phyloP scores from a whole-genome alignment of 92 coral and sea anemone genomes.

The Heteractis magnifica region DNA sequence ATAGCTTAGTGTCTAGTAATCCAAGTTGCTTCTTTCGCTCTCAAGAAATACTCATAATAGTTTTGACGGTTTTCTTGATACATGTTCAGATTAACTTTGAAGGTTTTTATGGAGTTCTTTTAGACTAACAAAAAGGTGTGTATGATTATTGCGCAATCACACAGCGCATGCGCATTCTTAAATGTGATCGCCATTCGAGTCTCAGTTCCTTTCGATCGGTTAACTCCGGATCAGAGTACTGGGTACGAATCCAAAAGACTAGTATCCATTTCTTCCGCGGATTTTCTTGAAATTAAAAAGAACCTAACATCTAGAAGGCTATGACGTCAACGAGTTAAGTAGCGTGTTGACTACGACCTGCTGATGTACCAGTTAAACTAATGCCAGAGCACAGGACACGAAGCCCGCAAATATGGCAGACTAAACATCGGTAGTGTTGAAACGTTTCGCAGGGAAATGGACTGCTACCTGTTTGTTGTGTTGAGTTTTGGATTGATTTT shows the following conservation, averaged over 20 bases:
- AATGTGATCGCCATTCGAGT: no score
- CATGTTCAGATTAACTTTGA: no score
- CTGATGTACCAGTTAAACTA: slow-evolving; percentile 19
- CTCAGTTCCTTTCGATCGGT: not conserved
- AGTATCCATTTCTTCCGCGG: not conserved
- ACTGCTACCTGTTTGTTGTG: slow-evolving; percentile 32
- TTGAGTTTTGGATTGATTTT: slow-evolving; percentile 4
- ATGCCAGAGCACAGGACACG: slow-evolving; percentile 6
- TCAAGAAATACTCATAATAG: no score
- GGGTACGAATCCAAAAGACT: not conserved
- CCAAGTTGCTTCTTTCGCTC: no score
- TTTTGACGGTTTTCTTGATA: no score
- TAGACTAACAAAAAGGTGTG: not conserved
- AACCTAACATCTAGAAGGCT: not conserved
- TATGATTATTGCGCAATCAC: no score
- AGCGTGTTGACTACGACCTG: slow-evolving; percentile 16
- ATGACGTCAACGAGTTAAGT: no score
- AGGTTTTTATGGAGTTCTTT: not conserved
- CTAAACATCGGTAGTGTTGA: not conserved
- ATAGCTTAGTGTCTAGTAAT: no score
- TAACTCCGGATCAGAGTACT: not conserved
- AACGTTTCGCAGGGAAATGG: slow-evolving; percentile 19
- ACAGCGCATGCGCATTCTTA: not conserved
- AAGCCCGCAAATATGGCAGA: slow-evolving; percentile 22
- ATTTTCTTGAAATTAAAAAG: not conserved